A percentile compares a stretch with the other conserved stretches of the same genome.
Evolutionary conservation across 2,113 vertebrate genomes (phyloP).

Genomic region (Deroptyus accipitrinus): DNA sequence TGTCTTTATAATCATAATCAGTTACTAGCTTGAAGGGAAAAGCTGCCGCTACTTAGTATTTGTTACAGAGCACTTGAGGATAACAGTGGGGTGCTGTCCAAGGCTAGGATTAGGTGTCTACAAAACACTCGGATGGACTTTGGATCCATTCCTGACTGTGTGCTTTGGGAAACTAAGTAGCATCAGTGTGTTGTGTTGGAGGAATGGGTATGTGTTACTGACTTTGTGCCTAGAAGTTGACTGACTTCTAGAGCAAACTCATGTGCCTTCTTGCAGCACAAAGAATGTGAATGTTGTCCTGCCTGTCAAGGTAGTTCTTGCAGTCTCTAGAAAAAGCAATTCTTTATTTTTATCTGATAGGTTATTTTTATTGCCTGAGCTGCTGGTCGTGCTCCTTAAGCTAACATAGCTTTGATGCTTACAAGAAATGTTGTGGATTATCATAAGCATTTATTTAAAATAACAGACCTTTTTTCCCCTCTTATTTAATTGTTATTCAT

Average conservation of each 20-base stretch:
- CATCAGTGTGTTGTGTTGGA: background rate
- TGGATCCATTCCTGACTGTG: background rate
- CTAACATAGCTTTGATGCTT: background rate
- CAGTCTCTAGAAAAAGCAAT: background rate
- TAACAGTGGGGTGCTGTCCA: background rate
- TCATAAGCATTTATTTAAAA: background rate
- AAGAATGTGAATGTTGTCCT: background rate
- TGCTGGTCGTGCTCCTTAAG: background rate
- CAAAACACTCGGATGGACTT: background rate
- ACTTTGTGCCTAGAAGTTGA: background rate
- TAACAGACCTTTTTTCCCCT: fast-evolving
- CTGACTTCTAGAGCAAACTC: background rate
- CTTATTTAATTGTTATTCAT: background rate
- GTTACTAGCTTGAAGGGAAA: background rate
- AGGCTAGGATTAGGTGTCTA: background rate
- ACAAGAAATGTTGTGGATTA: background rate
- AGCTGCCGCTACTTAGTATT: background rate
- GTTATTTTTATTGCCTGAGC: background rate
- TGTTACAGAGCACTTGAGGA: background rate
- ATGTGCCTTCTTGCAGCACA: background rate
- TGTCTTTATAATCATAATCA: background rate
- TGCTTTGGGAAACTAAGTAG: background rate
- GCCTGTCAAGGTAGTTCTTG: background rate
- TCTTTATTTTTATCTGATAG: background rate
- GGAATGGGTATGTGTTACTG: background rate